Conservation (phyloP, 2,113 vertebrate genomes). For the Leptosomus discolor region DNA sequence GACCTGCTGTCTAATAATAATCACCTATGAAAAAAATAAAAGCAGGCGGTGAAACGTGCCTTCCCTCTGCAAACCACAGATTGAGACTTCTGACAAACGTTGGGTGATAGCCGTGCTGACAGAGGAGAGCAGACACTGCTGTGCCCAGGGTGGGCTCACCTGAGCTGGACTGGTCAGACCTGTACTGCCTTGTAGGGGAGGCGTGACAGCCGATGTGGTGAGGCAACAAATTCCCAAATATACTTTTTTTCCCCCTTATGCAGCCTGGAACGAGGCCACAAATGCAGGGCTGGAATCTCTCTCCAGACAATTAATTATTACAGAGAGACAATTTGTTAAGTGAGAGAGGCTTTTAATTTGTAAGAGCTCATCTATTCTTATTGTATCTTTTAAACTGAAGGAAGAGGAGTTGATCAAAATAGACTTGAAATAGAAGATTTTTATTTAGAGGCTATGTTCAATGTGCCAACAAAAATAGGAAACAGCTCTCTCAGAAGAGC, state of each 20-base stretch:
- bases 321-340: slow-evolving; percentile 50
- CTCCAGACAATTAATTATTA: slow-evolving; percentile 59
- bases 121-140: neutral
- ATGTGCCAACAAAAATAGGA: slow-evolving; percentile 43
- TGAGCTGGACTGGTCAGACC: neutral
- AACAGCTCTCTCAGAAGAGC: slow-evolving; percentile 9
- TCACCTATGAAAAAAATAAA: neutral
- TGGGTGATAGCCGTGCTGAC: rapidly evolving
- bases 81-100: neutral
- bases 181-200: neutral
- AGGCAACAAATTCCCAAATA: neutral
- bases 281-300: slow-evolving; percentile 8
- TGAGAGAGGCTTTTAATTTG: slow-evolving; percentile 64
- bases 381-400: slow-evolving; percentile 56
- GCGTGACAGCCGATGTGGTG: rapidly evolving
- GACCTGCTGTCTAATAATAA: neutral
- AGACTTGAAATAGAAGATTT: slow-evolving; percentile 51
- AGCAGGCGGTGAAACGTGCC: neutral
- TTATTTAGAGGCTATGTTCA: slow-evolving; percentile 57
- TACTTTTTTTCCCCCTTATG: neutral
- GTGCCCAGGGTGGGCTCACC: neutral
- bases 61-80: neutral
- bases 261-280: slow-evolving; percentile 31
- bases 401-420: slow-evolving; percentile 35
- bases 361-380: slow-evolving; percentile 57